phyloP scores from a whole-genome alignment of 2,113 vertebrate species.

The Cinclus cinclus region DNA sequence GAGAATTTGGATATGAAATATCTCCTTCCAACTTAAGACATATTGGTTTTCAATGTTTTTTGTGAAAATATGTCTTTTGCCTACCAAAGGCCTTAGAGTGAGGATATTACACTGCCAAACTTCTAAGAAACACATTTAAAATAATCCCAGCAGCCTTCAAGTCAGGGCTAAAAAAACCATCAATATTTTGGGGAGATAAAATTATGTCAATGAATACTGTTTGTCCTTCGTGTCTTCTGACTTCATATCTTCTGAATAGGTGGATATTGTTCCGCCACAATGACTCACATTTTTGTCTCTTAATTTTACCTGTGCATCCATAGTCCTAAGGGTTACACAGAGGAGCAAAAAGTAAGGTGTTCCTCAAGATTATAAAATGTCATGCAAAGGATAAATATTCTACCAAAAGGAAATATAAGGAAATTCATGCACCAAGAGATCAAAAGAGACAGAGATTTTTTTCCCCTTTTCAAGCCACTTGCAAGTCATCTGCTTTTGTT shows the following conservation, averaged over 20 bases:
- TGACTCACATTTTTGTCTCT: neutral
- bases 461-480: neutral
- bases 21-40: neutral
- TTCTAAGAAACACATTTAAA: neutral
- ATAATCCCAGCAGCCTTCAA: neutral
- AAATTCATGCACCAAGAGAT: neutral
- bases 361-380: neutral
- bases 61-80: neutral
- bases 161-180: neutral
- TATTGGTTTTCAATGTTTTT: rapidly evolving
- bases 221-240: neutral
- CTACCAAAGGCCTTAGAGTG: neutral
- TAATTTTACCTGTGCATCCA: neutral
- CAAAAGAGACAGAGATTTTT: neutral
- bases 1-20: neutral
- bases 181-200: neutral
- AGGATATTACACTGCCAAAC: neutral
- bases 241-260: no score
- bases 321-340: neutral
- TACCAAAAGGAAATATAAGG: neutral
- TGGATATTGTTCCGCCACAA: neutral
- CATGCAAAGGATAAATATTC: neutral
- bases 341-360: neutral
- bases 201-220: neutral
- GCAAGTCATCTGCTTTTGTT: neutral